Evolutionary conservation across 2,888 invertebrate species (phyloP), one percentile per base, ranked within the genome.

Genomic region (Alviniconcha strummeri): DNA sequence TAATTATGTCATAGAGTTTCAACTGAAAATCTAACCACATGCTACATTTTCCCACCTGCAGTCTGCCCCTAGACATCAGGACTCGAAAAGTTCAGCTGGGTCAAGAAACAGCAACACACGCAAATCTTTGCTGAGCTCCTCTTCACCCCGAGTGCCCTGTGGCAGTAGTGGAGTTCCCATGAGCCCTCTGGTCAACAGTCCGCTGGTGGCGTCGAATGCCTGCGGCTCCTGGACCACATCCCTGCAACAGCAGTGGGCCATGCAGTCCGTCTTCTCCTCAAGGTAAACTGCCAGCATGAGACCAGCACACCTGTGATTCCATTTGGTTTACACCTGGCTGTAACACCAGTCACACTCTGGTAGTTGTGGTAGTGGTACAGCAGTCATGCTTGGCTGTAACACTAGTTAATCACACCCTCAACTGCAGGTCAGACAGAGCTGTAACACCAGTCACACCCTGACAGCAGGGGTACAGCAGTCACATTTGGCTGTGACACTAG

Each of bases 101-200:
- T 15, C 54, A 8, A n/a, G 55, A 15, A 17, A 64, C 60, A 56
- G 77, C 56, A 82, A 67, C n/a, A 54, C 54, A 8, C 82, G 77
- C 82, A 77, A 82, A n/a, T 77, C 82, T 17, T 19, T 82, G 55
- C 57, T 82, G n/a, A 67, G 69, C 36, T 67, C 76, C 11, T 52
- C 56, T 11, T 52, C 36, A 1, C 60, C 76, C n/a, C 9, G n/a
- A 52, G 17, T 15, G 15, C 19, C 56, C n/a, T 7, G 64, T 1
- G 5, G 15, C 13, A 75, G 55, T 17, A 78, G 17, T 11, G 60
- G 11, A 19, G 56, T 17, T n/a, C 57, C 60, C 56, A 17, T 79
- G 36, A 79, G 64, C 52, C 79, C 79, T 7, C 52, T 79, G 60
- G 79, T 79, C 57, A 79, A 79, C 57, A 60, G 79, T 15, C 56